Evolutionary conservation across 2,797 vertebrate genomes (phyloP).

Genomic region (Petrocephalus schoutedeni): DNA sequence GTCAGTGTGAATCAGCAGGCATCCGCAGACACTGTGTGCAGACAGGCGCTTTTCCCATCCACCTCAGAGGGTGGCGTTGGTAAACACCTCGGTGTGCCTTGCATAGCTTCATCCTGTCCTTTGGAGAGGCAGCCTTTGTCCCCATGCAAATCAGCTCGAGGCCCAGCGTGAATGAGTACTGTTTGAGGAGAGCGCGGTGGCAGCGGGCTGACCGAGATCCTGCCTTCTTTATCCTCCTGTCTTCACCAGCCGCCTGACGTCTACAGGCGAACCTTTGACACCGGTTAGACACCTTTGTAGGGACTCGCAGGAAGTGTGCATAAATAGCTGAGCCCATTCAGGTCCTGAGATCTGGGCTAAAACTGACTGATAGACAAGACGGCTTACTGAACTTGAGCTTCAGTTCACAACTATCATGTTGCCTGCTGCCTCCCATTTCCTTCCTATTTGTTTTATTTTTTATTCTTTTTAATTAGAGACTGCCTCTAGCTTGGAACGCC

Average conservation of each 20-base stretch:
- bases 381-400: background rate
- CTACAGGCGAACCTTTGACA: background rate
- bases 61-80: background rate
- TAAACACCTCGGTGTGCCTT: background rate
- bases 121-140: background rate
- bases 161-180: background rate
- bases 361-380: background rate
- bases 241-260: background rate
- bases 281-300: background rate
- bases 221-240: background rate
- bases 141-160: conserved; percentile 17
- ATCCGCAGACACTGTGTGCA: background rate
- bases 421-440: background rate
- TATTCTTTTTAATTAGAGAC: background rate
- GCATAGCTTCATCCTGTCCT: background rate
- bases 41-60: background rate
- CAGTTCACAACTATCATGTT: conserved; percentile 3
- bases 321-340: background rate
- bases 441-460: background rate
- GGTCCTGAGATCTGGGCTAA: background rate
- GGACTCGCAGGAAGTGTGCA: background rate
- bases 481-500: background rate
- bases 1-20: background rate
- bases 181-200: background rate
- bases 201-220: background rate